These are phyloP conservation scores for Leptoteleia sp. DNA, from an alignment of 1,140 invertebrate genomes.

Conservation along the genomic window DNA sequence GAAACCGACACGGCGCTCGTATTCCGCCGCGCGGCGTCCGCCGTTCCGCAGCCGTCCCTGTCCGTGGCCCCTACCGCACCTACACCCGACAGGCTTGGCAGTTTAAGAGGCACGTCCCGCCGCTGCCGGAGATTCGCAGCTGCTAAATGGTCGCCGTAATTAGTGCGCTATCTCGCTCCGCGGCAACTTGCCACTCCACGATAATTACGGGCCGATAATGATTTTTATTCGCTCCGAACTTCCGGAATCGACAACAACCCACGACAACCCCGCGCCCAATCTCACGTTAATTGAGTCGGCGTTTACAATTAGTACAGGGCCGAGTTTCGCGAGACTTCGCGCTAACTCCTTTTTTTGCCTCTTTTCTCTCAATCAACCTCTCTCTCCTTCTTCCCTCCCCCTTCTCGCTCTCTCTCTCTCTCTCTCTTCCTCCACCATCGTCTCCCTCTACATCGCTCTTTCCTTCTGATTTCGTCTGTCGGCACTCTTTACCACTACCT, in stretches of 20 bases:
- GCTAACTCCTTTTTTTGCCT: conserved; percentile 25
- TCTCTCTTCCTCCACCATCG: no score
- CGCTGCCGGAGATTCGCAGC: conserved; percentile 28
- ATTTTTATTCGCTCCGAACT: conserved; percentile 21
- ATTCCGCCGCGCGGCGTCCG: conserved; percentile 57
- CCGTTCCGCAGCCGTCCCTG: conserved; percentile 67
- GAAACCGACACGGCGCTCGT: conserved; percentile 55
- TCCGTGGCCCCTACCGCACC: conserved; percentile 24
- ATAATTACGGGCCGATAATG: conserved; percentile 29
- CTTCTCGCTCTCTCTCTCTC: no score
- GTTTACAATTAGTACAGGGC: conserved; percentile 10
- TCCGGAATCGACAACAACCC: no score
- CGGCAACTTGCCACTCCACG: conserved; percentile 7
- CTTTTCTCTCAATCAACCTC: no score
- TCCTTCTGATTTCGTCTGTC: no score
- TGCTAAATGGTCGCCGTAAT: conserved; percentile 55
- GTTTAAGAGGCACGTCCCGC: conserved; percentile 60
- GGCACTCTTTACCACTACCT: no score
- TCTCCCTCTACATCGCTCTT: no score
- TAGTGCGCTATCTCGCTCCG: conserved; percentile 37
- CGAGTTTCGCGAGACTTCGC: conserved; percentile 8
- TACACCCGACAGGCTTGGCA: no score
- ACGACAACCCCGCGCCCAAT: no score
- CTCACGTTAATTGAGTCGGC: conserved; percentile 21
- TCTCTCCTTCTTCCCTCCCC: no score